Percentiles rank a stretch among this genome's conserved stretches.
Evolutionary conservation across 2,888 invertebrate genomes (phyloP).

Genomic region (Drosophila ustulata): DNA sequence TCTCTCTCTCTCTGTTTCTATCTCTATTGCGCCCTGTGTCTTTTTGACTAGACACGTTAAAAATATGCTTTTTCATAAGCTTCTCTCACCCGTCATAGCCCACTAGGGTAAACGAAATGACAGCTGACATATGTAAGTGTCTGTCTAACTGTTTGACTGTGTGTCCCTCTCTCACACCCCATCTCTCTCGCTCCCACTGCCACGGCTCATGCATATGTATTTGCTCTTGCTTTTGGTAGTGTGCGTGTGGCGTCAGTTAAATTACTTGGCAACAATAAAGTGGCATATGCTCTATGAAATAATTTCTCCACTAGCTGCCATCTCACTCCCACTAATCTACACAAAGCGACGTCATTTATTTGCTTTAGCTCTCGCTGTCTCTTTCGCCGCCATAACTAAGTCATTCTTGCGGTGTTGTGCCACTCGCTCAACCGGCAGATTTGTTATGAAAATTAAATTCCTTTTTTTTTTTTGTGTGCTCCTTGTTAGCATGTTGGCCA

Average conservation of each 20-base stretch:
- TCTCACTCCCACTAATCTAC: constrained; percentile 16
- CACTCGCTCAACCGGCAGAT: constrained; percentile 58
- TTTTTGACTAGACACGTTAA: constrained; percentile 59
- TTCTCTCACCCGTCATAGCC: constrained; percentile 17
- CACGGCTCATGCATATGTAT: constrained; percentile 14
- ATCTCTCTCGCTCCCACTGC: constrained; percentile 11
- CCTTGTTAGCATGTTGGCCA: constrained; percentile 16
- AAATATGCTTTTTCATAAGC: constrained; percentile 65
- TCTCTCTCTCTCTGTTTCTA: background rate
- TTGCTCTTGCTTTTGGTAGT: constrained; percentile 8
- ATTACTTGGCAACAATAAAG: constrained; percentile 82
- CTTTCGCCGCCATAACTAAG: constrained; percentile 37
- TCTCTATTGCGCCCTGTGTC: constrained; percentile 17
- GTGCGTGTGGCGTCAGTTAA: constrained; percentile 69
- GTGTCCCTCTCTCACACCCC: constrained; percentile 15
- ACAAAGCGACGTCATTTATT: constrained; percentile 43
- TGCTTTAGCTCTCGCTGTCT: constrained; percentile 17
- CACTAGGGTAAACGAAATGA: constrained; percentile 71
- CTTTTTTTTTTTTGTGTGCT: constrained; percentile 21
- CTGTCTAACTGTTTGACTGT: constrained; percentile 51
- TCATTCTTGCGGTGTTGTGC: constrained; percentile 55
- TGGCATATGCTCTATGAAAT: constrained; percentile 69
- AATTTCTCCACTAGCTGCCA: constrained; percentile 56
- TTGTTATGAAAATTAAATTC: constrained; percentile 70
- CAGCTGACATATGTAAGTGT: constrained; percentile 81